Conservation (phyloP, 2,888 invertebrate genomes). For the Leptinotarsa tumamoca region DNA sequence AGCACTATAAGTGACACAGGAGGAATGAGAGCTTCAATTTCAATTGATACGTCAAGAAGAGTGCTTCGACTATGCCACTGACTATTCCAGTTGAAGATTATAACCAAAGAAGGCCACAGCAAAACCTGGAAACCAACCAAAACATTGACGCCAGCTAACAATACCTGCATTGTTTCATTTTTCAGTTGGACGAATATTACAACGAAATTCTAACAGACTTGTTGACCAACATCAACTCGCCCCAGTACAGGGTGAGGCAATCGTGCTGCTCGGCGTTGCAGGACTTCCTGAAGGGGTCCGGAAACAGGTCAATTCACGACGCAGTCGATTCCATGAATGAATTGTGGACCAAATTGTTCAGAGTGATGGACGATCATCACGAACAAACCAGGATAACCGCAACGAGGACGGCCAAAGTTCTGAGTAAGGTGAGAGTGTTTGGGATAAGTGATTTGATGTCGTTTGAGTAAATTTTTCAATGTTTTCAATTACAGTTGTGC, state of each 20-base stretch:
- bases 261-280: conserved; percentile 90
- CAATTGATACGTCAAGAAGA: too few relatives aligned
- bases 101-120: too few relatives aligned
- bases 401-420: conserved; percentile 75
- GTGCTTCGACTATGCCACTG: too few relatives aligned
- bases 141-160: too few relatives aligned
- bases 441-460: background rate
- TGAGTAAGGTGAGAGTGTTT: conserved; percentile 75
- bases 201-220: conserved; percentile 86
- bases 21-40: too few relatives aligned
- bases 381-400: conserved; percentile 86
- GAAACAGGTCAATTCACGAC: conserved; percentile 64
- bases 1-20: too few relatives aligned
- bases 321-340: conserved; percentile 68
- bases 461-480: conserved; percentile 23
- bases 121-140: too few relatives aligned
- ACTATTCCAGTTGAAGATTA: too few relatives aligned
- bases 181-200: conserved; percentile 83
- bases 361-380: conserved; percentile 96
- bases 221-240: conserved; percentile 82
- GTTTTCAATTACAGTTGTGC: conserved; percentile 71
- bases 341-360: conserved; percentile 85
- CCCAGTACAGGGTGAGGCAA: conserved; percentile 90
- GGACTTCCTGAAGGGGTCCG: conserved; percentile 80
- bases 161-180: conserved; percentile 43